A percentile compares a stretch with the other conserved stretches of the same genome.
These are phyloP conservation scores for Phalacrocorax brasilianus DNA, from an alignment of 2,113 vertebrate species.

Conservation along the genomic window DNA sequence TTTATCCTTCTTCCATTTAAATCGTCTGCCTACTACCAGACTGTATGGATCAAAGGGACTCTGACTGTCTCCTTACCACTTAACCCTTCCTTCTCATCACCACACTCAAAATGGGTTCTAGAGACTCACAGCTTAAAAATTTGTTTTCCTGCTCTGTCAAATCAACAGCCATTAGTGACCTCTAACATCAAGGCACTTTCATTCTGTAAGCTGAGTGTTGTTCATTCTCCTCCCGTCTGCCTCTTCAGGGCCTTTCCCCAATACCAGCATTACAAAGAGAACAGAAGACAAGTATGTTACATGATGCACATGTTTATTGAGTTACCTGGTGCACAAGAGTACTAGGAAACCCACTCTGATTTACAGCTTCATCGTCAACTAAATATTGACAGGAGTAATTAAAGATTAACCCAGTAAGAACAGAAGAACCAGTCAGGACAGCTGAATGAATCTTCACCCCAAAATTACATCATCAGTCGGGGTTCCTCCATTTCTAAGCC, in stretches of 20 bases:
- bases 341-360: not conserved
- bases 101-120: rapidly evolving
- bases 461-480: not conserved
- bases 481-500: not conserved
- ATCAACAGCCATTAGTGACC: not conserved
- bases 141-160: not conserved
- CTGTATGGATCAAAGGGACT: not conserved
- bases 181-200: not conserved
- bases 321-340: not conserved
- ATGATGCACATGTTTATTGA: rapidly evolving
- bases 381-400: not conserved
- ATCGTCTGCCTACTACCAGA: not conserved
- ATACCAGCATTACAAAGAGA: not conserved
- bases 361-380: not conserved
- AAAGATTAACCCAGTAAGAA: not conserved
- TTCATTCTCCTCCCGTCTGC: not conserved
- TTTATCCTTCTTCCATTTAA: not conserved
- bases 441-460: not conserved
- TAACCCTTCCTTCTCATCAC: not conserved
- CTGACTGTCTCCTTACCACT: not conserved
- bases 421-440: not conserved
- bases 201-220: not conserved
- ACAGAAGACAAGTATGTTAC: not conserved
- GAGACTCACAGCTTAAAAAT: not conserved
- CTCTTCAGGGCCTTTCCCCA: not conserved